Conservation (phyloP, 2,888 invertebrate genomes). For the Phasia obesa region DNA sequence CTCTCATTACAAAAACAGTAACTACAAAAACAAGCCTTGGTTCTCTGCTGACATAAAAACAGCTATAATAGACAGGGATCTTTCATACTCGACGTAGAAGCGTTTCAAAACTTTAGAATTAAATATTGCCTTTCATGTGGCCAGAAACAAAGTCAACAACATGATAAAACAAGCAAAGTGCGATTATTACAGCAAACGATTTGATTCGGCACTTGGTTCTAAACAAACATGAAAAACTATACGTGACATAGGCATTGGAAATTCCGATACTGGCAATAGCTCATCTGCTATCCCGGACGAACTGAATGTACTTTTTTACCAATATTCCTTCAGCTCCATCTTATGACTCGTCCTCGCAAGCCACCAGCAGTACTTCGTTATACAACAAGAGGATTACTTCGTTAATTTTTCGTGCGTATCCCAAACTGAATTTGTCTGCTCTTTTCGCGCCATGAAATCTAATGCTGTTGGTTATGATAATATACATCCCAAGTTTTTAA, state of each 20-base stretch:
- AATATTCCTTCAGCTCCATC: no score
- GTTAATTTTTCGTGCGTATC: neutral
- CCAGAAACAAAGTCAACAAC: neutral
- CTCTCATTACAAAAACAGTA: neutral
- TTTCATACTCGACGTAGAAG: neutral
- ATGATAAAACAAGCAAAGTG: neutral
- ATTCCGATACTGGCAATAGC: neutral
- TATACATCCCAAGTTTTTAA: neutral
- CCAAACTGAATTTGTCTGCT: neutral
- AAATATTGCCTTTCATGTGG: neutral
- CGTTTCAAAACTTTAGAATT: neutral
- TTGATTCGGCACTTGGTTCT: neutral
- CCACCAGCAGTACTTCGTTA: neutral
- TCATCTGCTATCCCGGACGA: neutral
- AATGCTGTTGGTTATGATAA: neutral
- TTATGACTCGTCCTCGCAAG: neutral
- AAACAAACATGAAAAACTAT: neutral
- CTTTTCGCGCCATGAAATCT: neutral
- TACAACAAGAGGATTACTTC: neutral
- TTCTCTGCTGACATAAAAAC: neutral
- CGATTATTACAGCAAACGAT: neutral
- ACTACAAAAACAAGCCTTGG: neutral
- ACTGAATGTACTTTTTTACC: neutral
- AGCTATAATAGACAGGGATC: neutral
- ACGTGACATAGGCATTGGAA: neutral